These are phyloP conservation scores for Oscheius sp. DNA, from an alignment of 2,888 invertebrate genomes.

Conservation along the genomic window DNA sequence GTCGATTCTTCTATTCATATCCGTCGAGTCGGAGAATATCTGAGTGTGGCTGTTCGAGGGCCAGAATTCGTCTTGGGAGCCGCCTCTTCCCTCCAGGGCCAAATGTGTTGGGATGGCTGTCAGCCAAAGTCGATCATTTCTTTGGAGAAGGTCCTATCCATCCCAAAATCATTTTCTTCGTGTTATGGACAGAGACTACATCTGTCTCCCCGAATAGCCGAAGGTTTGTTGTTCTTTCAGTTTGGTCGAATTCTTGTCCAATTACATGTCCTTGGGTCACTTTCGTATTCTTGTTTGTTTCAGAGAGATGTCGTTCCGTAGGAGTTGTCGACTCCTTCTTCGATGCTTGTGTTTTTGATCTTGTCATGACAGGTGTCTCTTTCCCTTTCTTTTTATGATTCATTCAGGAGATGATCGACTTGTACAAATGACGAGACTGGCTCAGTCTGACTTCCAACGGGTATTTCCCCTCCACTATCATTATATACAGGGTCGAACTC, in stretches of 20 bases:
- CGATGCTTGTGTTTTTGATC: constrained; percentile 76
- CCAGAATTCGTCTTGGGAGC: constrained; percentile 42
- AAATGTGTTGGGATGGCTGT: constrained; percentile 56
- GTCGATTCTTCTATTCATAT: constrained; percentile 74
- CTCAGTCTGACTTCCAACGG: constrained; percentile 50
- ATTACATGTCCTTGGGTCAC: neutral
- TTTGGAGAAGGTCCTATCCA: constrained; percentile 29
- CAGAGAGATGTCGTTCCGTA: constrained; percentile 71
- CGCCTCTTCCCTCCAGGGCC: constrained; percentile 62
- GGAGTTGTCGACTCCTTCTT: constrained; percentile 74
- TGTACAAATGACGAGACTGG: constrained; percentile 36
- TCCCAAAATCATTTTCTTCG: constrained; percentile 36
- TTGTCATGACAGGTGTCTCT: constrained; percentile 72
- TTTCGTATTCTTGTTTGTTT: too few species aligned
- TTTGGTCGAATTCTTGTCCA: neutral
- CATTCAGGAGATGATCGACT: constrained; percentile 61
- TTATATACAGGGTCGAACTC: constrained; percentile 15
- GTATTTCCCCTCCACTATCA: constrained; percentile 34
- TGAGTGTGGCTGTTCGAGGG: constrained; percentile 73
- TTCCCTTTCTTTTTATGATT: constrained; percentile 50
- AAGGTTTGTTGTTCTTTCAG: constrained; percentile 20
- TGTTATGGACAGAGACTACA: constrained; percentile 39
- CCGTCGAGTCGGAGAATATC: constrained; percentile 70
- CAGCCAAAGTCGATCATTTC: constrained; percentile 31
- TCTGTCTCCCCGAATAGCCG: constrained; percentile 66